Evolutionary conservation across 2,797 vertebrate genomes (phyloP).

Genomic region (Alectoris magna): DNA sequence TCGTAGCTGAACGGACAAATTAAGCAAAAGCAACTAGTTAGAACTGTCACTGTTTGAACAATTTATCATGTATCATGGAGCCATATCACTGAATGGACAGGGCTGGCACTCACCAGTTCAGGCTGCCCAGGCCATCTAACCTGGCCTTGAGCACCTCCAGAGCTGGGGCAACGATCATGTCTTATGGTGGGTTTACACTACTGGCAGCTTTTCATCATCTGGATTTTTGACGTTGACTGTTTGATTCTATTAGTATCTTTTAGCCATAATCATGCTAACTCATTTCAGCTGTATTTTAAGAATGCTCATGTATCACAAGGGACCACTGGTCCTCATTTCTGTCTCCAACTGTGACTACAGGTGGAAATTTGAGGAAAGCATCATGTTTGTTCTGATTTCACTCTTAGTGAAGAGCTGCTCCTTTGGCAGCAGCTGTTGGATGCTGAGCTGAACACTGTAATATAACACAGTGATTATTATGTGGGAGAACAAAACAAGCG

Average conservation of each 20-base stretch:
- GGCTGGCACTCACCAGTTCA: no score
- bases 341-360: not conserved
- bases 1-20: not conserved
- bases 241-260: not conserved
- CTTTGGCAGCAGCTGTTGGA: not conserved
- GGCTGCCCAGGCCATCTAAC: no score
- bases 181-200: not conserved
- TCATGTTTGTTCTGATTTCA: not conserved
- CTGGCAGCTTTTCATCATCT: not conserved
- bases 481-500: not conserved
- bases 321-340: not conserved
- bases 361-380: not conserved
- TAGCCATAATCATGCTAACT: no score
- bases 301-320: accelerated
- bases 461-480: not conserved
- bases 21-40: not conserved
- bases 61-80: not conserved
- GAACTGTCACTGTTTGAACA: not conserved
- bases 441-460: not conserved
- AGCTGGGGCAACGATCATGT: no score
- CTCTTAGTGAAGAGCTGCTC: not conserved
- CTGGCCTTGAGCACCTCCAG: no score
- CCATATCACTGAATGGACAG: no score
- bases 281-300: not conserved
- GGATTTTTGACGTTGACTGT: not conserved